A percentile compares a stretch with the other conserved stretches of the same genome.
These are phyloP conservation scores for Neopelma chrysocephalum DNA, from an alignment of 2,797 vertebrate species.

Conservation along the genomic window DNA sequence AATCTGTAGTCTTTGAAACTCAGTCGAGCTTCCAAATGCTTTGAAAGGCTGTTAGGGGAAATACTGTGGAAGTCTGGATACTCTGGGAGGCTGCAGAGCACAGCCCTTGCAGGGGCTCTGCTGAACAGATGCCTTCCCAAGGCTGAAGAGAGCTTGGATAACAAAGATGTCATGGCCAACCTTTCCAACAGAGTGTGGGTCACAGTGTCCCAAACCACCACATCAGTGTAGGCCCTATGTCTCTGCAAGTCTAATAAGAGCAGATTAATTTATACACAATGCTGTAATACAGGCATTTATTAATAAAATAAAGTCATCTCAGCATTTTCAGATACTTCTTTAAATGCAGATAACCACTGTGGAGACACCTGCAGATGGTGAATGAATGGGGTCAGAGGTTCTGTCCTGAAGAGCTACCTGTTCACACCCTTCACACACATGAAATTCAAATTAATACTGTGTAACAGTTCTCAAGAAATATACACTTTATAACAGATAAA, in stretches of 20 bases:
- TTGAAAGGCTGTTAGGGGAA: slow-evolving; percentile 16
- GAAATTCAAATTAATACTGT: not conserved
- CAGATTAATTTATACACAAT: not conserved
- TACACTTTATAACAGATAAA: not conserved
- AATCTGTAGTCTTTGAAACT: slow-evolving; percentile 35
- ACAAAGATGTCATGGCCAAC: accelerated
- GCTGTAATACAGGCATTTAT: not conserved
- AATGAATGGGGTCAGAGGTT: not conserved
- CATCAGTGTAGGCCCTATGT: accelerated
- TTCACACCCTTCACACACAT: not conserved
- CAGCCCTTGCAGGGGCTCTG: not conserved
- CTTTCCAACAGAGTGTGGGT: accelerated
- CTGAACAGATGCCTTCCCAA: not conserved
- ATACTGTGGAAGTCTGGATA: not conserved
- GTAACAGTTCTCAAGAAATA: not conserved
- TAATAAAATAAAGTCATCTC: not conserved
- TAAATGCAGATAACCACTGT: not conserved
- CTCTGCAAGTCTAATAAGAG: not conserved
- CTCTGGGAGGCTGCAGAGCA: not conserved
- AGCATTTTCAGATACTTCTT: not conserved
- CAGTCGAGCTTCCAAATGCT: not conserved
- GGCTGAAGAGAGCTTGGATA: not conserved
- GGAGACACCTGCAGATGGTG: not conserved
- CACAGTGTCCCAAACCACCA: not conserved
- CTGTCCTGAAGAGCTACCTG: not conserved